These are phyloP conservation scores for Uloborus plumipes DNA, from an alignment of 2,888 invertebrate species.

Conservation along the genomic window DNA sequence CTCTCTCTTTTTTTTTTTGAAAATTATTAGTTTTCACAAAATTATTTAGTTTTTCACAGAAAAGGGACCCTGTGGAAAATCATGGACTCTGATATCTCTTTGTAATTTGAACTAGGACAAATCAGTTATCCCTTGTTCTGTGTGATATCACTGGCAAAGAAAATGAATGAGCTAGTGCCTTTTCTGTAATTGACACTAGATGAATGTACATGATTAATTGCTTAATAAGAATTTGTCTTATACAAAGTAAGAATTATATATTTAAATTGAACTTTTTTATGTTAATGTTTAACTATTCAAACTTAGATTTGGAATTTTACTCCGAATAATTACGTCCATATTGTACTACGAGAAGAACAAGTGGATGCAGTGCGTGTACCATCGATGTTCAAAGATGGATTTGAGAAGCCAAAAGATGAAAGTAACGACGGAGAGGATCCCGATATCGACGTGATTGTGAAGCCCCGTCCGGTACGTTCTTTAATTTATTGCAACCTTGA, in stretches of 20 bases:
- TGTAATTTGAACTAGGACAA: no score
- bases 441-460: conserved; percentile 83
- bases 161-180: no score
- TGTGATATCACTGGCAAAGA: no score
- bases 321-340: conserved; percentile 79
- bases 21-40: no score
- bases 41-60: no score
- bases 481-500: no score
- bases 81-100: no score
- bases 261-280: conserved; percentile 22
- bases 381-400: conserved; percentile 89
- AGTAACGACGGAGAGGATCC: conserved; percentile 78
- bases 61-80: no score
- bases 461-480: conserved; percentile 83
- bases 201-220: no score
- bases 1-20: no score
- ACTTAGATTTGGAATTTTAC: conserved; percentile 74
- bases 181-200: no score
- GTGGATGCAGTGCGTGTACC: conserved; percentile 89
- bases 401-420: conserved; percentile 76
- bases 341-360: conserved; percentile 80
- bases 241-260: neutral
- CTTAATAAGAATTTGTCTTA: neutral
- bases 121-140: no score
- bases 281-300: conserved; percentile 30